Conservation (phyloP, 2,888 invertebrate genomes). For the Leptothorax acervorum region DNA sequence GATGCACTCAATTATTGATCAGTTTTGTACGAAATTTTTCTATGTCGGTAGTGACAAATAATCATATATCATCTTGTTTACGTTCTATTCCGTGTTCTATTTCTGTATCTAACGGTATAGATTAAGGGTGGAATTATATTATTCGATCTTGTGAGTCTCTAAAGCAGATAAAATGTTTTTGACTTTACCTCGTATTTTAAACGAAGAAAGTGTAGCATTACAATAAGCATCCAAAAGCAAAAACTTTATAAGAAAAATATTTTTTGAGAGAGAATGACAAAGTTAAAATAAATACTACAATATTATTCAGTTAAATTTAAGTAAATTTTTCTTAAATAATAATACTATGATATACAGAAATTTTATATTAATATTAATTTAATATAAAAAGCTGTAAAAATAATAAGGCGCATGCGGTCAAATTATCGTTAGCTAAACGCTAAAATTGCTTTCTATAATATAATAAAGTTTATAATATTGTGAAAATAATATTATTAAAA, state of each 20-base stretch:
- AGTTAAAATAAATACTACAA: neutral
- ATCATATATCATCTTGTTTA: slow-evolving; percentile 1
- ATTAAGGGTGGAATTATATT: neutral
- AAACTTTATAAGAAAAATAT: neutral
- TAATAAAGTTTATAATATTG: neutral
- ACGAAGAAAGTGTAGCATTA: neutral
- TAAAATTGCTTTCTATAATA: neutral
- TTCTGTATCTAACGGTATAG: neutral
- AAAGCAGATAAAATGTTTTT: slow-evolving; percentile 8
- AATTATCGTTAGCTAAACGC: neutral
- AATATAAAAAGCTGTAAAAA: neutral
- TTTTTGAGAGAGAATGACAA: neutral
- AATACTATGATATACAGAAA: neutral
- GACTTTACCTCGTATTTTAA: neutral
- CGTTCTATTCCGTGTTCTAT: neutral
- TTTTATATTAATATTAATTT: neutral
- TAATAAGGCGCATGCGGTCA: neutral
- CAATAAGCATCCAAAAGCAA: neutral
- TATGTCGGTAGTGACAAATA: neutral
- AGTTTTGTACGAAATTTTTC: neutral
- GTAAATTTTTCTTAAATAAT: neutral
- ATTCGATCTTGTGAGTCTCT: neutral
- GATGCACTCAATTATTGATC: neutral
- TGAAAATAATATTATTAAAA: neutral
- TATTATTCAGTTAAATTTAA: neutral